These are phyloP conservation scores for Leptinotarsa defecta DNA, from an alignment of 1,140 invertebrate species.

Conservation along the genomic window DNA sequence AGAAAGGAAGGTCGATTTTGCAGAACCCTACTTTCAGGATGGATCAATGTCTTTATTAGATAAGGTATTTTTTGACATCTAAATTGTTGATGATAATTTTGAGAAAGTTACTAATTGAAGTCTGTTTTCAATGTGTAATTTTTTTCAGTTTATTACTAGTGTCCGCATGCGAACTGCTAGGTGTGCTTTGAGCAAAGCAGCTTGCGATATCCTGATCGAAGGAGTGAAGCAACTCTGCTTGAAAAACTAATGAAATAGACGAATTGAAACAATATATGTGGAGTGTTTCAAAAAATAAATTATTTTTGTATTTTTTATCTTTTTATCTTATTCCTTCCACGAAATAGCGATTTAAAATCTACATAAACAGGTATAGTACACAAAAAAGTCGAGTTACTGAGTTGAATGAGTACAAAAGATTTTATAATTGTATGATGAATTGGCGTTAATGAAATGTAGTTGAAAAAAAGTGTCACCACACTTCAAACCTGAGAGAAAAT, in stretches of 20 bases:
- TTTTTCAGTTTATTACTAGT: slow-evolving; percentile 50
- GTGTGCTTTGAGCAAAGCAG: slow-evolving; percentile 46
- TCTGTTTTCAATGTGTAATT: slow-evolving; percentile 12
- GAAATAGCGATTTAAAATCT: too few relatives aligned
- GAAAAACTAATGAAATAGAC: neutral
- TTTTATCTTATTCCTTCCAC: too few relatives aligned
- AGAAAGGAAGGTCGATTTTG: slow-evolving; percentile 44
- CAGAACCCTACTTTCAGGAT: slow-evolving; percentile 50
- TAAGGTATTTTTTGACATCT: slow-evolving; percentile 38
- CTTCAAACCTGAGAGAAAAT: too few relatives aligned
- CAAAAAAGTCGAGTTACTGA: too few relatives aligned
- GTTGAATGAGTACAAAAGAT: too few relatives aligned
- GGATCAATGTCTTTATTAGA: slow-evolving; percentile 51
- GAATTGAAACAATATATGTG: slow-evolving; percentile 34
- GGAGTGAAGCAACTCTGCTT: slow-evolving; percentile 53
- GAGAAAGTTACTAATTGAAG: neutral
- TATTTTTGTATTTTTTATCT: slow-evolving; percentile 9
- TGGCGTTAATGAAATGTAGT: too few relatives aligned
- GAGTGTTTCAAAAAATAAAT: neutral
- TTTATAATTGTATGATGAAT: too few relatives aligned
- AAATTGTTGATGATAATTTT: neutral
- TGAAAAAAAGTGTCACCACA: too few relatives aligned
- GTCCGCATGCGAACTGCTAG: slow-evolving; percentile 53
- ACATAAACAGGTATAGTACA: too few relatives aligned
- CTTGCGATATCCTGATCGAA: slow-evolving; percentile 51